Percentiles rank a stretch among this genome's conserved stretches.
Evolutionary conservation across 2,888 invertebrate species (phyloP).

Genomic region (Actias luna): DNA sequence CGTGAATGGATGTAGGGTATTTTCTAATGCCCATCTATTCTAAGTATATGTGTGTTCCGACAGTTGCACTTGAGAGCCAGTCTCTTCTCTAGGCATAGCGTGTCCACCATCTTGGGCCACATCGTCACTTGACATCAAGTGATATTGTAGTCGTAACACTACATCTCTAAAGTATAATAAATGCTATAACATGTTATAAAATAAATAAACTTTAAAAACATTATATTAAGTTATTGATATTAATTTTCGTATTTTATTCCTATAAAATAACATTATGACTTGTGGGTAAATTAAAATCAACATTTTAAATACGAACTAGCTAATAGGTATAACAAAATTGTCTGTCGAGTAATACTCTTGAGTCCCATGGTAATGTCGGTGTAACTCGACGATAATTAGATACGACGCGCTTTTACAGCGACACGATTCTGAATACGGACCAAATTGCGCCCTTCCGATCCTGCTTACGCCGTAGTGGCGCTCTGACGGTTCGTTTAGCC

Average conservation of each 20-base stretch:
- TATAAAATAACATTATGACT: not conserved
- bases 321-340: slow-evolving; percentile 41
- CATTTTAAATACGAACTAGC: not conserved
- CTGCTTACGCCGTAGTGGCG: slow-evolving; percentile 68
- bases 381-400: slow-evolving; percentile 77
- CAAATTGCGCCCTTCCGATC: slow-evolving; percentile 78
- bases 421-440: slow-evolving; percentile 73
- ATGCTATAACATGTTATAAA: not conserved
- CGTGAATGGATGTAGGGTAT: too few relatives aligned
- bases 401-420: slow-evolving; percentile 79
- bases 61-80: too few relatives aligned
- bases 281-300: not conserved
- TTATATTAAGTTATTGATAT: not conserved
- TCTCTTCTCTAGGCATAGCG: too few relatives aligned
- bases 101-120: too few relatives aligned
- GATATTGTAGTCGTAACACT: too few relatives aligned
- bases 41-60: too few relatives aligned
- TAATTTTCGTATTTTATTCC: not conserved
- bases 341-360: slow-evolving; percentile 46
- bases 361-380: slow-evolving; percentile 51
- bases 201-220: not conserved
- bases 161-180: too few relatives aligned
- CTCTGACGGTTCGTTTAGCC: slow-evolving; percentile 42
- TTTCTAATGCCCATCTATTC: too few relatives aligned
- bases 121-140: too few relatives aligned